A percentile compares a stretch with the other conserved stretches of the same genome.
Evolutionary conservation across 2,113 vertebrate genomes (phyloP).

Genomic region (Prunella fulvescens): DNA sequence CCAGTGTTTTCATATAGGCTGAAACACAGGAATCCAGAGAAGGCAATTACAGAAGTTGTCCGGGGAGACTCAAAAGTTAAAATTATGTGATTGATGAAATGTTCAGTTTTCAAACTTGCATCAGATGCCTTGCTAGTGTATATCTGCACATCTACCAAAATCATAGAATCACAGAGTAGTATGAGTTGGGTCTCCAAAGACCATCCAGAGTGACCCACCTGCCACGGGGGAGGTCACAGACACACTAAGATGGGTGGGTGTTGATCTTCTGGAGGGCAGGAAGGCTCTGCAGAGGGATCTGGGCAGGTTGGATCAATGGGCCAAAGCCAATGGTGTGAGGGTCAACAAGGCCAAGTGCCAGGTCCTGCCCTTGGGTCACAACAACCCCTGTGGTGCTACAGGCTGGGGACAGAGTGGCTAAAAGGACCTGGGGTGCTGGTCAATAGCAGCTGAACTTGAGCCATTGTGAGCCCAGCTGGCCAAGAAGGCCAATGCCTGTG

Average conservation of each 20-base stretch:
- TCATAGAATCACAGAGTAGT: neutral
- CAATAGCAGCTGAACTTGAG: neutral
- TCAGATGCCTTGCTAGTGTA: neutral
- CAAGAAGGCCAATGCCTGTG: neutral
- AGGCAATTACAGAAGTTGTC: neutral
- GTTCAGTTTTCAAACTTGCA: neutral
- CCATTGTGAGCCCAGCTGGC: rapidly evolving
- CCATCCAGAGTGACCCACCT: neutral
- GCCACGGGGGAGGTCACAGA: neutral
- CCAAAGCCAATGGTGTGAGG: rapidly evolving
- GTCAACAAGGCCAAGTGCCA: neutral
- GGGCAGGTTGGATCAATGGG: neutral
- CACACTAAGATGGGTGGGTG: neutral
- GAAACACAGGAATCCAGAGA: neutral
- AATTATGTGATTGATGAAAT: neutral
- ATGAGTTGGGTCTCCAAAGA: neutral
- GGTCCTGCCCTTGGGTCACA: neutral
- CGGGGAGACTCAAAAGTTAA: neutral
- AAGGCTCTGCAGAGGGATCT: neutral
- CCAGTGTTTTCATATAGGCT: neutral
- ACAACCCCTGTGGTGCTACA: neutral
- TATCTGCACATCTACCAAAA: rapidly evolving
- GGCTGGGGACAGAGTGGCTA: neutral
- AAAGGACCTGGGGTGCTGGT: neutral
- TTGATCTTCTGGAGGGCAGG: neutral